Evolutionary conservation across 2,113 vertebrate genomes (phyloP).

Genomic region (Lepisosteus osseus): DNA sequence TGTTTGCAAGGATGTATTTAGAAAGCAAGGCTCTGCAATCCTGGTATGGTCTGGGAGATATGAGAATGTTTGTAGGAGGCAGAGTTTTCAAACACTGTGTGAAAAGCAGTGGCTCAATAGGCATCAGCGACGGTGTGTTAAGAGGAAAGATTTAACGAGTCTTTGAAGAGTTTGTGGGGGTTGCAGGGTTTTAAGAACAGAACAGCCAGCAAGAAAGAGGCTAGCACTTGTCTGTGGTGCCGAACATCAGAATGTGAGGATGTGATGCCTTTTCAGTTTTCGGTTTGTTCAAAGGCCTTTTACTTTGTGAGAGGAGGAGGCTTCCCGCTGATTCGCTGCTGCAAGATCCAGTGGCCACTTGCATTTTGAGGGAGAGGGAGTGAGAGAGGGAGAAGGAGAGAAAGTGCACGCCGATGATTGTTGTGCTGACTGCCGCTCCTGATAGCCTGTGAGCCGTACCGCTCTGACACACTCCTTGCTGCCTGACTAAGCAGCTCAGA

Average conservation of each 20-base stretch:
- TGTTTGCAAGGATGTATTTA: conserved; percentile 6
- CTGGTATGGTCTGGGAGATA: neutral
- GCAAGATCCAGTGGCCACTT: conserved; percentile 5
- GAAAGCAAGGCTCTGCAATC: neutral
- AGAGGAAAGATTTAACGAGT: too few relatives aligned
- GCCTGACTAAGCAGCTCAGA: conserved; percentile 45
- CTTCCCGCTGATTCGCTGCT: conserved; percentile 10
- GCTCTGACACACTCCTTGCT: conserved; percentile 36
- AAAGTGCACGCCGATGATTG: conserved; percentile 18
- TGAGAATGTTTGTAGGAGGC: neutral
- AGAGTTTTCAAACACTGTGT: neutral
- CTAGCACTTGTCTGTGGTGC: neutral
- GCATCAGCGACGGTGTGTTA: too few relatives aligned
- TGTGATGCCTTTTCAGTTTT: neutral
- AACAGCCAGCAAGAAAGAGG: neutral
- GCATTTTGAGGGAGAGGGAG: conserved; percentile 12
- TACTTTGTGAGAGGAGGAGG: neutral
- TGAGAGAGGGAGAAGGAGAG: conserved; percentile 8
- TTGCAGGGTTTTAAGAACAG: neutral
- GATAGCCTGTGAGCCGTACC: conserved; percentile 46
- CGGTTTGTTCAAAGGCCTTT: neutral
- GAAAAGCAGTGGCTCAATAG: too few relatives aligned
- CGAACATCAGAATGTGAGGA: neutral
- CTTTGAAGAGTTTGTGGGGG: too few relatives aligned
- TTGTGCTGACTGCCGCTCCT: neutral